phyloP scores from a whole-genome alignment of 2,888 invertebrate species.

The Baronia brevicornis region DNA sequence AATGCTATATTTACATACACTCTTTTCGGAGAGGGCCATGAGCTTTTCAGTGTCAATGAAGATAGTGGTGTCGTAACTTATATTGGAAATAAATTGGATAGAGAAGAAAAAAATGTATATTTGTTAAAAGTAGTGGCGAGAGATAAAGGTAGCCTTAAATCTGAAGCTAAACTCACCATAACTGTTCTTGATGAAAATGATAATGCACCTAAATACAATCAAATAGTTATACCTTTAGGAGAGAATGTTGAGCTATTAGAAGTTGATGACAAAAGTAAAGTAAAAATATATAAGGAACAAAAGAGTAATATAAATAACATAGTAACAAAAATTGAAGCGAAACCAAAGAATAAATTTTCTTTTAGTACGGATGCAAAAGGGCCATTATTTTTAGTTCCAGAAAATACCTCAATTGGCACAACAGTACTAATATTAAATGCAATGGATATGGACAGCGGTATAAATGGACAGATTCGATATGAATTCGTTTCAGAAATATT shows the following conservation, averaged over 20 bases:
- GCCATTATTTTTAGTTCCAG: slow-evolving; percentile 81
- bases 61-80: slow-evolving; percentile 77
- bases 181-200: slow-evolving; percentile 87
- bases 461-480: slow-evolving; percentile 83
- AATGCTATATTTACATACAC: slow-evolving; percentile 82
- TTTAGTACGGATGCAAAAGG: slow-evolving; percentile 46
- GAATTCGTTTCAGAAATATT: slow-evolving; percentile 81
- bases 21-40: slow-evolving; percentile 84
- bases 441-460: slow-evolving; percentile 81
- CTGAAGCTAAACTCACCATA: slow-evolving; percentile 83
- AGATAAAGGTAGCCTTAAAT: slow-evolving; percentile 84
- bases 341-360: slow-evolving; percentile 56
- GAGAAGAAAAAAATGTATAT: slow-evolving; percentile 82
- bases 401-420: slow-evolving; percentile 82
- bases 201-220: slow-evolving; percentile 82
- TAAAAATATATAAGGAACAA: slow-evolving; percentile 63
- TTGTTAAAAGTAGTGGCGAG: slow-evolving; percentile 82
- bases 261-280: slow-evolving; percentile 68
- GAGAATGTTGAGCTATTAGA: slow-evolving; percentile 80
- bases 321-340: slow-evolving; percentile 43
- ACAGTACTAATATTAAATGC: slow-evolving; percentile 82
- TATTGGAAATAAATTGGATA: slow-evolving; percentile 78
- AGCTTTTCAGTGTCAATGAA: slow-evolving; percentile 81
- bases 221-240: slow-evolving; percentile 81
- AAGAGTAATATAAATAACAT: slow-evolving; percentile 40